Evolutionary conservation across 2,797 vertebrate species (phyloP).

Genomic region (Pygocentrus nattereri): DNA sequence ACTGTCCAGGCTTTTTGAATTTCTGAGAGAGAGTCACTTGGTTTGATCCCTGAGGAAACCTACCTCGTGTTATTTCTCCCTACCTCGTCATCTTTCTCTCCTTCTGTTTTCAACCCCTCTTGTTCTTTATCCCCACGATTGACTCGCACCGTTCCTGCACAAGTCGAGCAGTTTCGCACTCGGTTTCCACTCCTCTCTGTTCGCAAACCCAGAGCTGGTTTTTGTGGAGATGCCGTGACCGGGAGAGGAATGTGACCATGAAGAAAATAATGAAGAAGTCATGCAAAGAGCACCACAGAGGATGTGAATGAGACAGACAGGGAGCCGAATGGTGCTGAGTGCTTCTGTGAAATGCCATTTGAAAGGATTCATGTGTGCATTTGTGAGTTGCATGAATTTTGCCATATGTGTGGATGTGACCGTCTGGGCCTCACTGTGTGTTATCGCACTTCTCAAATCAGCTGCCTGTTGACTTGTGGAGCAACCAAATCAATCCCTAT

Average conservation of each 20-base stretch:
- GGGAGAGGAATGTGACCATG: constrained; percentile 31
- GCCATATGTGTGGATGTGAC: background rate
- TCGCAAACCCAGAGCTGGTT: constrained; percentile 3
- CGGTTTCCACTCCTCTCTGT: constrained; percentile 20
- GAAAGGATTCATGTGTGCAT: constrained; percentile 6
- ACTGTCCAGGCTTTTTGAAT: constrained; percentile 29
- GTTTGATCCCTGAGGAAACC: constrained; percentile 22
- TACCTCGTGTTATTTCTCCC: constrained; percentile 24
- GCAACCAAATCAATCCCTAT: constrained; percentile 1
- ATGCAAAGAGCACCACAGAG: constrained; percentile 46
- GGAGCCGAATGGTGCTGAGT: constrained; percentile 5
- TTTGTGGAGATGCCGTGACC: background rate
- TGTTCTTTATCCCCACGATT: background rate
- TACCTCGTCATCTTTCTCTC: background rate
- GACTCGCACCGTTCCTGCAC: background rate
- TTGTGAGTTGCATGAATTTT: background rate
- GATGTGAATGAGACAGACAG: constrained; percentile 10
- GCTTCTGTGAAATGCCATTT: constrained; percentile 14
- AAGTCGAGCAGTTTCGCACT: constrained; percentile 20
- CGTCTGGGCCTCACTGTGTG: background rate
- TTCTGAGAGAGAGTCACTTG: constrained; percentile 15
- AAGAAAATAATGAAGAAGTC: constrained; percentile 35
- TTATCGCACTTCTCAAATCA: background rate
- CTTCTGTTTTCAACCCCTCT: constrained; percentile 12
- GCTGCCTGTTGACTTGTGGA: background rate